These are phyloP conservation scores for Branchipolynoe longqiensis DNA, from an alignment of 2,888 invertebrate species.

Conservation along the genomic window DNA sequence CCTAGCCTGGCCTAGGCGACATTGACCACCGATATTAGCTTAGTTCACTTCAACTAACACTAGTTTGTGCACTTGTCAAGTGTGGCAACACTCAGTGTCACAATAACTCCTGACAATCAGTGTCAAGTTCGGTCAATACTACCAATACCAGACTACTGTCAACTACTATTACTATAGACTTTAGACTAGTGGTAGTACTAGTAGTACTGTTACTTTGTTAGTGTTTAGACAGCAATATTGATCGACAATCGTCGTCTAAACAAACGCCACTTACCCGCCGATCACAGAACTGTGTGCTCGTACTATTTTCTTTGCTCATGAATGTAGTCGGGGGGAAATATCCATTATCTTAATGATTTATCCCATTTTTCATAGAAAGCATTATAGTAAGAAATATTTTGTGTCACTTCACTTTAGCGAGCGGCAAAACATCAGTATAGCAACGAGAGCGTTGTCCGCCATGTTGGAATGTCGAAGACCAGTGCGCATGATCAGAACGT, in stretches of 20 bases:
- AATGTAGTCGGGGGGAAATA: neutral
- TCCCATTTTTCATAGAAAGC: neutral
- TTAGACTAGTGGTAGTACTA: neutral
- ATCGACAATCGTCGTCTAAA: no score
- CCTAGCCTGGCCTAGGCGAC: no score
- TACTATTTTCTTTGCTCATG: neutral
- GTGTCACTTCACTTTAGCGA: neutral
- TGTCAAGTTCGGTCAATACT: neutral
- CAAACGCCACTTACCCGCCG: constrained; percentile 29
- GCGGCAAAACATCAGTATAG: constrained; percentile 25
- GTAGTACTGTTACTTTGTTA: no score
- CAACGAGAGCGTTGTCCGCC: constrained; percentile 34
- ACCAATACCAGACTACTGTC: neutral
- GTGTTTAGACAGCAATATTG: no score
- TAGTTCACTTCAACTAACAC: no score
- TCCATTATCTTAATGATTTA: neutral
- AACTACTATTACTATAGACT: neutral
- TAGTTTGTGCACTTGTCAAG: no score
- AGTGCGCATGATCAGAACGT: neutral
- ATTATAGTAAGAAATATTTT: neutral
- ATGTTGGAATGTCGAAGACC: constrained; percentile 45
- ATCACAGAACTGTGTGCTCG: neutral
- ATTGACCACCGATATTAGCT: no score
- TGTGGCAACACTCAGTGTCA: no score
- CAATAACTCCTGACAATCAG: neutral